phyloP scores from a whole-genome alignment of 2,888 invertebrate genomes.

The Odiellus spinosus region DNA sequence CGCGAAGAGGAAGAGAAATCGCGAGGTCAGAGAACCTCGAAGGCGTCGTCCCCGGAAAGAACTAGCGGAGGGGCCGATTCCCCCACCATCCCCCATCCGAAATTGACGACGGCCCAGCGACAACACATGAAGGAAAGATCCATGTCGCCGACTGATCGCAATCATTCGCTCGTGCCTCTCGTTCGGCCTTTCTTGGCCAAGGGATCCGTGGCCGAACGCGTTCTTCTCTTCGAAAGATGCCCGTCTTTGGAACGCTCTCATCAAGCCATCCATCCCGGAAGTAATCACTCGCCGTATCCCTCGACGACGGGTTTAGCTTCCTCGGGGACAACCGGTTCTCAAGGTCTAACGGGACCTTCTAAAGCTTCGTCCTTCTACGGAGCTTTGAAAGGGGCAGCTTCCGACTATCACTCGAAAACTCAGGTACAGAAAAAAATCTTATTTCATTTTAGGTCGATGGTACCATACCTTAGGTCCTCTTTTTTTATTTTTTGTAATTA shows the following conservation, averaged over 20 bases:
- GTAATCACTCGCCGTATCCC: neutral
- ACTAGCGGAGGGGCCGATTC: conserved; percentile 9
- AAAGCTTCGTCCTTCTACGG: neutral
- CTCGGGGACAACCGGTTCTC: neutral
- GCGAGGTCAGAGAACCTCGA: conserved; percentile 1
- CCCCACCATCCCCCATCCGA: conserved; percentile 47
- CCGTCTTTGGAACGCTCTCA: conserved; percentile 27
- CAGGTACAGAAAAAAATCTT: too few relatives aligned
- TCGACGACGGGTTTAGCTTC: neutral
- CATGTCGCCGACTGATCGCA: conserved; percentile 14
- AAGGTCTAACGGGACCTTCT: neutral
- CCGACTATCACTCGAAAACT: too few relatives aligned
- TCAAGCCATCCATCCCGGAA: neutral
- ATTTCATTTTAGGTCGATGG: too few relatives aligned
- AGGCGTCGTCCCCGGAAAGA: conserved; percentile 9
- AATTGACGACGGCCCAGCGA: conserved; percentile 43
- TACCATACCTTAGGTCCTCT: too few relatives aligned
- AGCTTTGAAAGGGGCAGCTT: neutral
- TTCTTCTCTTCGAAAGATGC: conserved; percentile 76
- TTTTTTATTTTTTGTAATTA: too few relatives aligned
- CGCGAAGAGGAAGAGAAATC: too few relatives aligned
- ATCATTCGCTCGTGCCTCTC: conserved; percentile 32
- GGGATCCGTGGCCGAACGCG: conserved; percentile 77
- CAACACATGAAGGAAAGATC: conserved; percentile 34
- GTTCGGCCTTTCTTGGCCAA: conserved; percentile 70